phyloP scores from a whole-genome alignment of 2,797 vertebrate genomes.

The Salarias fasciatus region DNA sequence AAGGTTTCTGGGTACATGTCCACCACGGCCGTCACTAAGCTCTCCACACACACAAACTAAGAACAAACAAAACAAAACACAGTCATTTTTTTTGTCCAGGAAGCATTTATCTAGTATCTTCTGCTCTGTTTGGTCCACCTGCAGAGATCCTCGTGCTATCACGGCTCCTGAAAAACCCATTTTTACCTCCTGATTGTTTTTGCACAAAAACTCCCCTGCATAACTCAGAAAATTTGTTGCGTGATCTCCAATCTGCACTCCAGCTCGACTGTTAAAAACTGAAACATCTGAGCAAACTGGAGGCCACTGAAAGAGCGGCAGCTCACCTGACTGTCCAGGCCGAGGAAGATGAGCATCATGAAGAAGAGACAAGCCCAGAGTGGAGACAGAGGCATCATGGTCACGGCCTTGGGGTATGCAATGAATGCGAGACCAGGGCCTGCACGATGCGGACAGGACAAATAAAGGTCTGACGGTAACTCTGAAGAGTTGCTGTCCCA shows the following conservation, averaged over 20 bases:
- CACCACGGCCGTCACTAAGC: constrained; percentile 96
- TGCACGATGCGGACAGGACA: constrained; percentile 57
- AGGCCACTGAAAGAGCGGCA: no score
- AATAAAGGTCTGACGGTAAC: not conserved
- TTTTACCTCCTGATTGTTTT: no score
- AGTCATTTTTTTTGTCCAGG: not conserved
- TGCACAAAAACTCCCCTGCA: no score
- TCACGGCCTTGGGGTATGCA: constrained; percentile 97
- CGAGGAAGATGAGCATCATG: constrained; percentile 99
- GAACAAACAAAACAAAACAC: constrained; percentile 5
- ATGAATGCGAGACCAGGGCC: constrained; percentile 97
- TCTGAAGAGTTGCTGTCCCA: no score
- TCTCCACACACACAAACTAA: constrained; percentile 98
- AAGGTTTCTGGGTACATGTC: constrained; percentile 98
- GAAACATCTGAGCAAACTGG: no score
- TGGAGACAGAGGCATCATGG: constrained; percentile 98
- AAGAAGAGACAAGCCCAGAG: constrained; percentile 98
- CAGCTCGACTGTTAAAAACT: no score
- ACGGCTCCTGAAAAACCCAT: no score
- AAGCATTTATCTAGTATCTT: no score
- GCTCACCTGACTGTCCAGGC: constrained; percentile 96
- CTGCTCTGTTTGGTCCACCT: no score
- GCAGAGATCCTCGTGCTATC: no score
- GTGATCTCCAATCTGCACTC: no score
- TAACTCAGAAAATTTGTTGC: no score